Conservation (phyloP, 2,797 vertebrate species). For the Agapornis canus region DNA sequence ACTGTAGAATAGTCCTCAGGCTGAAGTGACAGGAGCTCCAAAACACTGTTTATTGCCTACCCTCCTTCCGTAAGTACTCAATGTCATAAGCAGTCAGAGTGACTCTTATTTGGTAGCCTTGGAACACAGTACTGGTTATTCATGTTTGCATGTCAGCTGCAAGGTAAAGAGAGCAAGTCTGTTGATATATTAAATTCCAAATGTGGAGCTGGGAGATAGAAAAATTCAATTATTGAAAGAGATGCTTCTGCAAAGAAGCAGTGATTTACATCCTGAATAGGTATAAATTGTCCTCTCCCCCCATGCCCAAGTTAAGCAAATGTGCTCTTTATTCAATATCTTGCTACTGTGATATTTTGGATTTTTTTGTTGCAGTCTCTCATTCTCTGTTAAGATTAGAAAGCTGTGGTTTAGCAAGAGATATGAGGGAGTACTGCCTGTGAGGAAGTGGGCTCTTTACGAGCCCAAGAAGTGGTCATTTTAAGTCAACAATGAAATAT, state of each 20-base stretch:
- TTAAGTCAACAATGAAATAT: neutral
- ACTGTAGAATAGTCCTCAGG: neutral
- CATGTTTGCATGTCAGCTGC: neutral
- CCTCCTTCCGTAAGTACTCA: neutral
- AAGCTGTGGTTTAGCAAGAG: neutral
- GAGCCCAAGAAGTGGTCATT: neutral
- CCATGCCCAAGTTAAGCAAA: neutral
- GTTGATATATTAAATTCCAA: neutral
- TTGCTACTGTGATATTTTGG: neutral
- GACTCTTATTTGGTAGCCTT: neutral
- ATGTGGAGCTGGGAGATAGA: neutral
- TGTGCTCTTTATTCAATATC: neutral
- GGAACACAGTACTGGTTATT: neutral
- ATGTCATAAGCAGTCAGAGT: neutral
- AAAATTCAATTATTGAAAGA: neutral
- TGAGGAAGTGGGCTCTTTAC: neutral
- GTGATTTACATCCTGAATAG: conserved; percentile 2
- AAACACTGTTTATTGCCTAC: neutral
- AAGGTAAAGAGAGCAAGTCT: neutral
- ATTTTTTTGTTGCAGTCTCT: neutral
- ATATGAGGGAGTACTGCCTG: neutral
- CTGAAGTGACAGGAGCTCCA: neutral
- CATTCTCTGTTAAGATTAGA: neutral
- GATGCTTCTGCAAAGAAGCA: neutral
- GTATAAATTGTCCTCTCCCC: neutral